Conservation (phyloP, 1,140 invertebrate species). For the Drosophila auraria region DNA sequence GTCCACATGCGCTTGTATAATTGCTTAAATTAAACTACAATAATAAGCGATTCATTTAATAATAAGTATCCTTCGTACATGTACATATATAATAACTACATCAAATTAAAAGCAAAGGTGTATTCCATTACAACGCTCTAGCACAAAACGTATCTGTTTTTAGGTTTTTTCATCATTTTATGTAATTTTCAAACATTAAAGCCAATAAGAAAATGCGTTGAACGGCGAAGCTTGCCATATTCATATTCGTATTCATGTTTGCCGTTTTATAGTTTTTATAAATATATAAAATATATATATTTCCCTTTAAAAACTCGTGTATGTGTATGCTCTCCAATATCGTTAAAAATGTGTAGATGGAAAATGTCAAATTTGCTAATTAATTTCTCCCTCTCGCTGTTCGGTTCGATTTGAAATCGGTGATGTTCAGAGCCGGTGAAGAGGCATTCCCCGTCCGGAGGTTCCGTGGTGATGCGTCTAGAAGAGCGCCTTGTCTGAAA, state of each 20-base stretch:
- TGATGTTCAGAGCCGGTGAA: slow-evolving; percentile 49
- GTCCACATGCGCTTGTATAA: slow-evolving; percentile 71
- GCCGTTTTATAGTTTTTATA: slow-evolving; percentile 76
- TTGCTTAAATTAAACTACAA: slow-evolving; percentile 84
- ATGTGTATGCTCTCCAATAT: slow-evolving; percentile 59
- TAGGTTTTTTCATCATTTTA: slow-evolving; percentile 9
- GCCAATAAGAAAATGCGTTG: slow-evolving; percentile 78
- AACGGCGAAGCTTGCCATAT: slow-evolving; percentile 70
- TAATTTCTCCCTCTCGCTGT: slow-evolving; percentile 43
- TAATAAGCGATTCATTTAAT: slow-evolving; percentile 81
- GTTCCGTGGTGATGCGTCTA: slow-evolving; percentile 17
- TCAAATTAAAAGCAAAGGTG: slow-evolving; percentile 72
- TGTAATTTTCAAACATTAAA: slow-evolving; percentile 72
- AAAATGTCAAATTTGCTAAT: slow-evolving; percentile 69
- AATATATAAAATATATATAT: slow-evolving; percentile 81
- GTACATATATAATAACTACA: slow-evolving; percentile 73
- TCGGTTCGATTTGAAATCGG: slow-evolving; percentile 50
- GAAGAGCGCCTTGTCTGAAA: slow-evolving; percentile 44
- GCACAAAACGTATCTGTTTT: slow-evolving; percentile 48
- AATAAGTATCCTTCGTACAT: slow-evolving; percentile 65
- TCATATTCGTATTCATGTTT: slow-evolving; percentile 60
- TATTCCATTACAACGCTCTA: slow-evolving; percentile 56
- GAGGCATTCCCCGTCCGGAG: slow-evolving; percentile 5
- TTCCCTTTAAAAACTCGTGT: slow-evolving; percentile 70
- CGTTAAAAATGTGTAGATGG: slow-evolving; percentile 75